These are phyloP conservation scores for Nemopilema nomurai DNA, from an alignment of 30 jellyfish, hydroid and myxozoan genomes.

Conservation along the genomic window DNA sequence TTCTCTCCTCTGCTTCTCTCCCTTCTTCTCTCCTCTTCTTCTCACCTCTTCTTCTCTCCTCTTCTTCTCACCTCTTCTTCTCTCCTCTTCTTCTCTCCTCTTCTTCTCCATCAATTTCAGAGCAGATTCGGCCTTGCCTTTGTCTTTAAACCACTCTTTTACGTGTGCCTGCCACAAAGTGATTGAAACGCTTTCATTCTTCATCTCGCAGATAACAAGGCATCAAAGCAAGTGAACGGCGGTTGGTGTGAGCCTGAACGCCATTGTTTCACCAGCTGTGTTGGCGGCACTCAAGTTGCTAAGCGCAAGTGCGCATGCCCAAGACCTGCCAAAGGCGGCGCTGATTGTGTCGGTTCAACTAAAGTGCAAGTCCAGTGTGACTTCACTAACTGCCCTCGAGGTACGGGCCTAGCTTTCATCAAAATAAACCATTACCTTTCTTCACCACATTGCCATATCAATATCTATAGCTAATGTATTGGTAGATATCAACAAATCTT, in stretches of 20 bases:
- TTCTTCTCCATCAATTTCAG: no score
- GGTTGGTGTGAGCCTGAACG: constrained; percentile 36
- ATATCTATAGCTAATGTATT: no score
- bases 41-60: no score
- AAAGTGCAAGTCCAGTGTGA: not conserved
- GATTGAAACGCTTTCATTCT: not conserved
- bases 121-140: not conserved
- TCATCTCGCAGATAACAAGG: not conserved
- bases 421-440: not conserved
- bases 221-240: constrained; percentile 14
- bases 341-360: not conserved
- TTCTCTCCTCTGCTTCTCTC: no score
- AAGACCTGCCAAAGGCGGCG: constrained; percentile 6
- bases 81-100: no score
- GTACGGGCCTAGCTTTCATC: not conserved
- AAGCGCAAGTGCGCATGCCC: constrained; percentile 23
- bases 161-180: no score
- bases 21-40: no score
- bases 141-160: not conserved
- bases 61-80: no score
- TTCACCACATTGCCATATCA: not conserved
- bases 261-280: constrained; percentile 5
- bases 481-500: no score
- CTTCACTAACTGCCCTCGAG: not conserved
- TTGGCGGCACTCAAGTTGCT: not conserved